Conservation (phyloP, 2,888 invertebrate genomes). For the Noctua janthe region DNA sequence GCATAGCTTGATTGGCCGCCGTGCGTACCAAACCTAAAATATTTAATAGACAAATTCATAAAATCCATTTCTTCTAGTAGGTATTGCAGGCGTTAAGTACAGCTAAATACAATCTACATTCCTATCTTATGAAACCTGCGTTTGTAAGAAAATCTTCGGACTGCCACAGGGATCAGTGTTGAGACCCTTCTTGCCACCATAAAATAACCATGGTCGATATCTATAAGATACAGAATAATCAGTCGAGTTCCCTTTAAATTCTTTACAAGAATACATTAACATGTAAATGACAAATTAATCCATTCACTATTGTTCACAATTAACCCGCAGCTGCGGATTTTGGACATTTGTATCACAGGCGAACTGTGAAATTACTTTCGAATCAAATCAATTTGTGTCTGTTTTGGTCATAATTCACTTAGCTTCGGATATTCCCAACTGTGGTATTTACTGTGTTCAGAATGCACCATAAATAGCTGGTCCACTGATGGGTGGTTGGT, state of each 20-base stretch:
- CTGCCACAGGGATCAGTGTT: slow-evolving; percentile 8
- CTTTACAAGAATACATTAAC: slow-evolving; percentile 1
- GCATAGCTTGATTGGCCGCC: no score
- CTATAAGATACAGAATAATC: background rate
- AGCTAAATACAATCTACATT: background rate
- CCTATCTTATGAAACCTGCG: background rate
- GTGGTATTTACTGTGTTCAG: slow-evolving; percentile 50
- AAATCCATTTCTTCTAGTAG: background rate
- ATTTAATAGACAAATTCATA: background rate
- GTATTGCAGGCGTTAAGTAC: background rate
- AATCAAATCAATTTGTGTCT: slow-evolving; percentile 54
- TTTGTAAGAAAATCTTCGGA: background rate
- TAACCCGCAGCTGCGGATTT: slow-evolving; percentile 44
- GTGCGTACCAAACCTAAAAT: background rate
- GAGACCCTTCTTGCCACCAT: background rate
- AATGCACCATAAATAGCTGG: slow-evolving; percentile 75
- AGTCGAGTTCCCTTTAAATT: background rate
- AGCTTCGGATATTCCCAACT: slow-evolving; percentile 33
- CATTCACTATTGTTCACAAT: slow-evolving; percentile 23
- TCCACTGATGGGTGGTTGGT: slow-evolving; percentile 70
- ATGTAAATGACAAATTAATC: slow-evolving; percentile 37
- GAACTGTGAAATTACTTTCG: slow-evolving; percentile 58
- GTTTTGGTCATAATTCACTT: slow-evolving; percentile 39
- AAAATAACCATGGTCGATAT: background rate
- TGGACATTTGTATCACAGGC: slow-evolving; percentile 32